Evolutionary conservation across 2,113 vertebrate genomes (phyloP).

Genomic region (Varanus komodoensis): DNA sequence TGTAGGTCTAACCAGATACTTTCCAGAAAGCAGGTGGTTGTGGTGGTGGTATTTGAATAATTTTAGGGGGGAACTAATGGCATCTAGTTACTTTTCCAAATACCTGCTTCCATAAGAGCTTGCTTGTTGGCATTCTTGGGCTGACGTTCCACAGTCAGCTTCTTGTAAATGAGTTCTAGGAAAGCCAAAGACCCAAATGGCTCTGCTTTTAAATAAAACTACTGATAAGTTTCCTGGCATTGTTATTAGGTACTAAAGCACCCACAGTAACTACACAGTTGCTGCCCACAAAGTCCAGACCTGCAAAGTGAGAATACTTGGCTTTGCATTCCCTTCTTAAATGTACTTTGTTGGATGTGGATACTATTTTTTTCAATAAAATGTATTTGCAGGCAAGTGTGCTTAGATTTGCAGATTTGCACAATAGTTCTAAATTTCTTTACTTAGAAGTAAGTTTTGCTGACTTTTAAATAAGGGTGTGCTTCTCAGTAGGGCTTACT

Average conservation of each 20-base stretch:
- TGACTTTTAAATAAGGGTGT: neutral
- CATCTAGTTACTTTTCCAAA: neutral
- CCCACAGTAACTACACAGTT: neutral
- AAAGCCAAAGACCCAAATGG: neutral
- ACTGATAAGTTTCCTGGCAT: neutral
- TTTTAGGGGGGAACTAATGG: neutral
- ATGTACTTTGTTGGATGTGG: neutral
- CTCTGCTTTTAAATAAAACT: neutral
- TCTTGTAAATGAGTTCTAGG: neutral
- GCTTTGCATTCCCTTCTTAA: neutral
- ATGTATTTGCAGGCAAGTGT: neutral
- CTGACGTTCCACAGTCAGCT: neutral
- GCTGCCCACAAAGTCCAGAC: neutral
- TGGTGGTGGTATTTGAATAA: neutral
- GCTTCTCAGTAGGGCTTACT: neutral
- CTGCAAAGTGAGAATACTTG: neutral
- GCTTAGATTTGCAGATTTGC: neutral
- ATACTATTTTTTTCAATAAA: neutral
- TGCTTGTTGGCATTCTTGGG: neutral
- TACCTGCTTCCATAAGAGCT: neutral
- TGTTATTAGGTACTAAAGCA: neutral
- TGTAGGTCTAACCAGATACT: neutral
- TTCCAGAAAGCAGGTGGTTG: neutral
- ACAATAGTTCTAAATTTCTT: neutral
- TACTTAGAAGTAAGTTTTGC: neutral